Conservation (phyloP, 64 coral and sea anemone species). For the Orbicella faveolata region DNA sequence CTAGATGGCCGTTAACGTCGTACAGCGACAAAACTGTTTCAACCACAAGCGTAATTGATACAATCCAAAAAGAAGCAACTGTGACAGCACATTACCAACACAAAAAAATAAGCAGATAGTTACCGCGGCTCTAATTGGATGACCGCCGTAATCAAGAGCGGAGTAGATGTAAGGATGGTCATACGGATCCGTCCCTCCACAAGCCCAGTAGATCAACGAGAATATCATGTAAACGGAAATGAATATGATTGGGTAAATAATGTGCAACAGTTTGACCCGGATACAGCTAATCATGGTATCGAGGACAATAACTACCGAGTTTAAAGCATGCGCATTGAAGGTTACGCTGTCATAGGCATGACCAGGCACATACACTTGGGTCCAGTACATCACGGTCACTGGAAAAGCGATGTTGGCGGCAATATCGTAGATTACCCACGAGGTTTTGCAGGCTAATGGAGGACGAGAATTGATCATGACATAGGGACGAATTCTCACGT, state of each 20-base stretch:
- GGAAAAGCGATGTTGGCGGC: slow-evolving; percentile 56
- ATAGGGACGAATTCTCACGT: background rate
- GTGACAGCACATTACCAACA: slow-evolving; percentile 60
- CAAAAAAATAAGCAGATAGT: slow-evolving; percentile 45
- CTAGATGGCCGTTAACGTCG: background rate
- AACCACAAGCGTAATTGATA: slow-evolving; percentile 60
- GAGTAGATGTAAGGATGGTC: slow-evolving; percentile 68
- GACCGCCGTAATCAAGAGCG: slow-evolving; percentile 58
- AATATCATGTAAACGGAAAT: slow-evolving; percentile 59
- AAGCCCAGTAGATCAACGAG: slow-evolving; percentile 75
- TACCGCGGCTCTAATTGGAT: slow-evolving; percentile 15
- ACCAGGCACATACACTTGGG: slow-evolving; percentile 54
- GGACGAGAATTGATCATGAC: background rate
- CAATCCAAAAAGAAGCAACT: slow-evolving; percentile 55
- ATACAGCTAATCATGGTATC: slow-evolving; percentile 40
- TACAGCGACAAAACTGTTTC: background rate
- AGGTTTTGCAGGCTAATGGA: slow-evolving; percentile 57
- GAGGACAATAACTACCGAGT: slow-evolving; percentile 53
- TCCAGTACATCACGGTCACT: slow-evolving; percentile 74
- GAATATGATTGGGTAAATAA: slow-evolving; percentile 73
- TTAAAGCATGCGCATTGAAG: slow-evolving; percentile 64
- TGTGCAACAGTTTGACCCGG: slow-evolving; percentile 62
- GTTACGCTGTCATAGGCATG: slow-evolving; percentile 31
- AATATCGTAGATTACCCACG: slow-evolving; percentile 71
- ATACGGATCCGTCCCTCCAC: slow-evolving; percentile 35